Conservation (phyloP, 2,797 vertebrate genomes). For the Xerus rutilus region DNA sequence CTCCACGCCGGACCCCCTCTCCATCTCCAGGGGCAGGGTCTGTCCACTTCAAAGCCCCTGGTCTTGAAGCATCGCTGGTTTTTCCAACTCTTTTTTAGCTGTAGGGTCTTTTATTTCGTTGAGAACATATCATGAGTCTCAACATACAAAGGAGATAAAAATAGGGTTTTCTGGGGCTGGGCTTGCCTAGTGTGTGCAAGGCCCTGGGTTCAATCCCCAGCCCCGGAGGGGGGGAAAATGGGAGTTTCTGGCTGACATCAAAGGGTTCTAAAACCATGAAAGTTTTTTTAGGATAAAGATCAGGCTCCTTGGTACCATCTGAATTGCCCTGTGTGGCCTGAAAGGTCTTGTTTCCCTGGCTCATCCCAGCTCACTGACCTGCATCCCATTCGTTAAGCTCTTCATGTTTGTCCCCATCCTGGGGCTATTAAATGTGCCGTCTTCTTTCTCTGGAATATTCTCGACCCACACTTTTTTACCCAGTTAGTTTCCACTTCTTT, state of each 20-base stretch:
- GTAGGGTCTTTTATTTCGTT: neutral
- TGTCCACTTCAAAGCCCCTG: neutral
- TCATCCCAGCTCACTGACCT: neutral
- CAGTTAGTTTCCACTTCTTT: neutral
- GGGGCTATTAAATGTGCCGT: accelerated
- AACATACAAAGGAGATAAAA: neutral
- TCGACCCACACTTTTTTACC: neutral
- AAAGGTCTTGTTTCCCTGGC: neutral
- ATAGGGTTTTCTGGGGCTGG: no score
- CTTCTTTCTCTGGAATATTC: neutral
- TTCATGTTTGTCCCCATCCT: accelerated
- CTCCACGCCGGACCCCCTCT: no score
- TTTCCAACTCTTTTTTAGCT: neutral
- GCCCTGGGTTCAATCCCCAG: no score
- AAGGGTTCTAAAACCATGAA: neutral
- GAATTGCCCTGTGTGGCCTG: accelerated
- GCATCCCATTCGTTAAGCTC: neutral
- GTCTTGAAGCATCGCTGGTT: neutral
- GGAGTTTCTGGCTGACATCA: neutral
- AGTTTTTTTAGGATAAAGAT: neutral
- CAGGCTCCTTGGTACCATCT: neutral
- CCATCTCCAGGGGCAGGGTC: neutral
- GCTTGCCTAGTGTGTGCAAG: no score
- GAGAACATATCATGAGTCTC: neutral
- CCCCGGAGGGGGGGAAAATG: no score